Base-by-base conservation (phyloP, 2,888 invertebrate species). In the Heteromurus nitidus region DNA sequence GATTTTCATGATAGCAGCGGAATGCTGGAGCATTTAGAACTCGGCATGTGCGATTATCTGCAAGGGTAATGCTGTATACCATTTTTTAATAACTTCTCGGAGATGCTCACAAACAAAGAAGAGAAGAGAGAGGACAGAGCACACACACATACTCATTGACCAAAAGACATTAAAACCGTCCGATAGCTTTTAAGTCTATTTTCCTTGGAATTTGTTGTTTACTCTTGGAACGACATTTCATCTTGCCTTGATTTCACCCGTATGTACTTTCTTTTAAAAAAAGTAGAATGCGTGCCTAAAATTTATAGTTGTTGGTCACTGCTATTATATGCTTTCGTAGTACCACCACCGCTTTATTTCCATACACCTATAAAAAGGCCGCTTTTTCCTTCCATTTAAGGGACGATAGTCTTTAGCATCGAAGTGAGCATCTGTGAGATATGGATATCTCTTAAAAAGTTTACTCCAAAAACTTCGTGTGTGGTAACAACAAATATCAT, bases 271-370 rank as follows among this genome's bases (percentile, higher is more conserved):
- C 55, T 31, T n/a, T 3, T n/a, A n/a, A n/a, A n/a, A n/a, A n/a
- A 24, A 28, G 72, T 44, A 62, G 60, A 72, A 62, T 72, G 72
- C 72, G 72, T 72, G 72, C 47, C 62, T 72, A 62, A 60, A 72
- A 72, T 72, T 72, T 72, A 72, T 72, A 60, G 72, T 53, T 70
- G 13, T 13, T n/a, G 72, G 72, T 60, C 72, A 72, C 72, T 60
- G 72, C 58, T 42, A 36, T 55, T 55, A 22, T 55, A 55, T n/a
- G n/a, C n/a, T n/a, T n/a, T n/a, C n/a, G 22, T 22, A 47, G 3
- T 47, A 47, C 20, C 20, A 18, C 20, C 20, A 16, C 50, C 20
- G 50, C 2, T 50, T n/a, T n/a, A n/a, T n/a, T n/a, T n/a, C n/a
- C n/a, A n/a, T 36, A 36, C 36, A 36, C 13, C 36, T 36, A 36